phyloP scores from a whole-genome alignment of 2,888 invertebrate species.

The Polietes domitor region DNA sequence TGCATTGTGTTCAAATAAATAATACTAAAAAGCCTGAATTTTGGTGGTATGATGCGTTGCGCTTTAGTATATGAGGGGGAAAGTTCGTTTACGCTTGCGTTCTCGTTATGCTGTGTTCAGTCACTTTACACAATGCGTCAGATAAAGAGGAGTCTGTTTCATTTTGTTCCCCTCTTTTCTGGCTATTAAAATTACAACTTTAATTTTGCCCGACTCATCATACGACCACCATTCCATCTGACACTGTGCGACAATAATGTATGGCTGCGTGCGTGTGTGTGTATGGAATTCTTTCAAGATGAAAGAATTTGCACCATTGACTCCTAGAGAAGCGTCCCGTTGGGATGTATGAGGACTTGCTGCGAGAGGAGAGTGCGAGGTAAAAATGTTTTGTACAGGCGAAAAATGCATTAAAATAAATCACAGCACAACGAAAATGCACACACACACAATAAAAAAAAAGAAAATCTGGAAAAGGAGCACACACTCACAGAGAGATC shows the following conservation, averaged over 20 bases:
- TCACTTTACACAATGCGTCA: too few species aligned
- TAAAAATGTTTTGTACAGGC: not conserved
- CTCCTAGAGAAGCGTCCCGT: slow-evolving; percentile 17
- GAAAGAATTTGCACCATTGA: not conserved
- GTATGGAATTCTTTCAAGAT: not conserved
- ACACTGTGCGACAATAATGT: not conserved
- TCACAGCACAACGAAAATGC: not conserved
- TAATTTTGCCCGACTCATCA: too few species aligned
- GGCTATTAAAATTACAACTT: too few species aligned
- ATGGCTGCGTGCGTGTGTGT: not conserved
- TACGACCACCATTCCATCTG: not conserved
- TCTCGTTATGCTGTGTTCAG: too few species aligned
- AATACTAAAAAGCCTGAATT: too few species aligned
- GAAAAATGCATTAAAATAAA: slow-evolving; percentile 22
- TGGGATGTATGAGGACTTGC: not conserved
- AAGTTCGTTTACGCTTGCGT: too few species aligned
- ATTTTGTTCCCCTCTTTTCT: too few species aligned
- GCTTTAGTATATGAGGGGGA: too few species aligned
- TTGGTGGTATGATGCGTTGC: too few species aligned
- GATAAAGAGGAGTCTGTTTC: too few species aligned
- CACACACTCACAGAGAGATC: not conserved
- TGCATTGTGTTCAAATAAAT: too few species aligned
- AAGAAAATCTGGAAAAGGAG: not conserved
- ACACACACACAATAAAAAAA: not conserved
- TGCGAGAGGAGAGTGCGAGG: not conserved